Conservation (phyloP, 2,113 vertebrate genomes). For the Pheucticus melanocephalus region DNA sequence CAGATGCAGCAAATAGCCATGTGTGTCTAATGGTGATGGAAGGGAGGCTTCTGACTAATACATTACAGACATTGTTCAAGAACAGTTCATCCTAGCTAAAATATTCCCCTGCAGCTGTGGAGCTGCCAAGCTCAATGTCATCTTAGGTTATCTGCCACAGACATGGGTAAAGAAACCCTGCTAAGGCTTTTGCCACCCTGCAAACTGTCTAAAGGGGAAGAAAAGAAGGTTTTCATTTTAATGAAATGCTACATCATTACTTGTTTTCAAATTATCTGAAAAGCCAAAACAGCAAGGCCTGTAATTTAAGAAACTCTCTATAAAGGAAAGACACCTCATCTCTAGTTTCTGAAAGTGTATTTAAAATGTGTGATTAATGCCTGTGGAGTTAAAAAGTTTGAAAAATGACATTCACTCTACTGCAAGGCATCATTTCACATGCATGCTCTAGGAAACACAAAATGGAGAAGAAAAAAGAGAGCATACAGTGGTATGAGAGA, state of each 20-base stretch:
- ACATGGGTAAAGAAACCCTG: not conserved
- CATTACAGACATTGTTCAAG: conserved; percentile 58
- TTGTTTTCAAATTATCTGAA: not conserved
- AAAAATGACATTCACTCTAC: not conserved
- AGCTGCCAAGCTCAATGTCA: conserved; percentile 60
- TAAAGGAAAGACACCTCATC: not conserved
- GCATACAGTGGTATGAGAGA: not conserved
- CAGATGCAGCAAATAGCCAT: conserved; percentile 51
- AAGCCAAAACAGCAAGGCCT: not conserved
- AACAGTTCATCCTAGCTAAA: conserved; percentile 59
- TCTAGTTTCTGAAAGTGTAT: not conserved
- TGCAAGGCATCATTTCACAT: not conserved
- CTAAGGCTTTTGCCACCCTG: conserved; percentile 9
- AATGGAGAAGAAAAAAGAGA: not conserved
- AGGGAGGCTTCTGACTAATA: conserved; percentile 56
- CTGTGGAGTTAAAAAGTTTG: not conserved
- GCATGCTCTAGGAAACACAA: not conserved
- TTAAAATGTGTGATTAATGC: not conserved
- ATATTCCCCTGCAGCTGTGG: conserved; percentile 40
- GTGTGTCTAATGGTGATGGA: conserved; percentile 62
- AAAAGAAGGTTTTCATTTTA: not conserved
- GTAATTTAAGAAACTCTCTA: not conserved
- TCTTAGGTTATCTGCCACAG: conserved; percentile 54
- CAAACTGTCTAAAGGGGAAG: not conserved
- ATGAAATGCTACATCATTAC: not conserved